Evolutionary conservation across 2,888 invertebrate genomes (phyloP).

Genomic region (Coenonympha glycerion): DNA sequence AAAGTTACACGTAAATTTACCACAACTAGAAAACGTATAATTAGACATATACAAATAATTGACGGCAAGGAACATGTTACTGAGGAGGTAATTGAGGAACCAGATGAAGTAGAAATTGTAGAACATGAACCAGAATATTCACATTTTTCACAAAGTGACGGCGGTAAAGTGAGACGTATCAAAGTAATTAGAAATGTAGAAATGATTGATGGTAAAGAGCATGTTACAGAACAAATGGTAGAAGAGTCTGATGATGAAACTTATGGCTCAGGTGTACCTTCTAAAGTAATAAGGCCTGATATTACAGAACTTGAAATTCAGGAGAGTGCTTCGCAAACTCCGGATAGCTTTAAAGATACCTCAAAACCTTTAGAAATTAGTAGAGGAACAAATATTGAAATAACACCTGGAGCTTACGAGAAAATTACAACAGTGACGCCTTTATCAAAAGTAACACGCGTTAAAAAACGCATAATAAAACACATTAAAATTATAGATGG

Average conservation of each 20-base stretch:
- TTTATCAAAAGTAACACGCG: constrained; percentile 8
- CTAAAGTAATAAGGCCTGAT: not conserved
- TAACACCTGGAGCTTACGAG: not conserved
- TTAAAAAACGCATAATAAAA: constrained; percentile 83
- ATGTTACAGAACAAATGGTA: constrained; percentile 78
- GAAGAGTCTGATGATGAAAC: constrained; percentile 64
- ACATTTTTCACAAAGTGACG: constrained; percentile 37
- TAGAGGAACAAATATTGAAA: not conserved
- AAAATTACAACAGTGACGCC: not conserved
- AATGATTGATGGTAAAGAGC: constrained; percentile 74
- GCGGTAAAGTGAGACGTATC: constrained; percentile 49
- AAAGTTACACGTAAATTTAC: constrained; percentile 85
- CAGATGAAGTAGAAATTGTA: constrained; percentile 83
- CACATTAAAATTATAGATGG: constrained; percentile 87
- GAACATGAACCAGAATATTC: constrained; percentile 62
- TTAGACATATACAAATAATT: constrained; percentile 80
- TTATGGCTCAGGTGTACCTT: not conserved
- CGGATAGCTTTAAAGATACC: not conserved
- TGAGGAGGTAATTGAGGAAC: constrained; percentile 89
- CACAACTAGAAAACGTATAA: constrained; percentile 54
- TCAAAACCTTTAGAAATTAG: not conserved
- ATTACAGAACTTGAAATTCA: not conserved
- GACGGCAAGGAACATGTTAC: constrained; percentile 89
- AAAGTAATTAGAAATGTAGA: constrained; percentile 79
- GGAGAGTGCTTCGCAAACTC: not conserved